A percentile compares a stretch with the other conserved stretches of the same genome.
phyloP scores from a whole-genome alignment of 2,113 vertebrate genomes.

The Phycodurus eques region DNA sequence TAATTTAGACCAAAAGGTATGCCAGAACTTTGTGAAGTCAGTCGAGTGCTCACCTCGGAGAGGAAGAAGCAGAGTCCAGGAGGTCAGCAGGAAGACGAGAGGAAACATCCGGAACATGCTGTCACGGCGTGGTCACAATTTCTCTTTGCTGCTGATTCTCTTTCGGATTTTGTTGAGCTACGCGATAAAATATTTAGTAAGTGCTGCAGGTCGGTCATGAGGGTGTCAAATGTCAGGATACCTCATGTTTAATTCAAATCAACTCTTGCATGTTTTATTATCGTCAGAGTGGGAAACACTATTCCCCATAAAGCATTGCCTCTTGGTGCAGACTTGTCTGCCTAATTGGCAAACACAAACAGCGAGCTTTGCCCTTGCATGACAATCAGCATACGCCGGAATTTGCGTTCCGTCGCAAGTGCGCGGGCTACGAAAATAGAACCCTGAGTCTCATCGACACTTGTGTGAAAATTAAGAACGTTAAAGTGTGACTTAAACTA shows the following conservation, averaged over 20 bases:
- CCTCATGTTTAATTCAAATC: slow-evolving; percentile 68
- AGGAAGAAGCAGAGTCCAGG: slow-evolving; percentile 51
- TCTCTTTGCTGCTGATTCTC: slow-evolving; percentile 20
- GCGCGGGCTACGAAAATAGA: too few species aligned
- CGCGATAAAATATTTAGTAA: background rate
- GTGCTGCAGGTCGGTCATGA: background rate
- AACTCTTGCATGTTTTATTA: background rate
- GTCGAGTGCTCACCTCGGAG: slow-evolving; percentile 64
- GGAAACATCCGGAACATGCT: slow-evolving; percentile 30
- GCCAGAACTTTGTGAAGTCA: slow-evolving; percentile 14
- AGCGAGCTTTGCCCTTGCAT: too few species aligned
- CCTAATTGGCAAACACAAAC: too few species aligned
- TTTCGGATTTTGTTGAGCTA: background rate
- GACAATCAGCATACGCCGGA: too few species aligned
- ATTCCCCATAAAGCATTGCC: too few species aligned
- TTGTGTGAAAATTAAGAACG: too few species aligned
- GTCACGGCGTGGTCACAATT: background rate
- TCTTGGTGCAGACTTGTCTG: too few species aligned
- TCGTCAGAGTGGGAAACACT: background rate
- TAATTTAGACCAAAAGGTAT: slow-evolving; percentile 39
- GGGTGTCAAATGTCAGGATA: slow-evolving; percentile 59
- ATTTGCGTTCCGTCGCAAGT: too few species aligned
- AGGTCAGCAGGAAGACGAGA: slow-evolving; percentile 30
- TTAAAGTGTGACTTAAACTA: background rate
- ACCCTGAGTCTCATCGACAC: too few species aligned